Conservation (phyloP, 2,888 invertebrate species). For the Sphecodes monilicornis region DNA sequence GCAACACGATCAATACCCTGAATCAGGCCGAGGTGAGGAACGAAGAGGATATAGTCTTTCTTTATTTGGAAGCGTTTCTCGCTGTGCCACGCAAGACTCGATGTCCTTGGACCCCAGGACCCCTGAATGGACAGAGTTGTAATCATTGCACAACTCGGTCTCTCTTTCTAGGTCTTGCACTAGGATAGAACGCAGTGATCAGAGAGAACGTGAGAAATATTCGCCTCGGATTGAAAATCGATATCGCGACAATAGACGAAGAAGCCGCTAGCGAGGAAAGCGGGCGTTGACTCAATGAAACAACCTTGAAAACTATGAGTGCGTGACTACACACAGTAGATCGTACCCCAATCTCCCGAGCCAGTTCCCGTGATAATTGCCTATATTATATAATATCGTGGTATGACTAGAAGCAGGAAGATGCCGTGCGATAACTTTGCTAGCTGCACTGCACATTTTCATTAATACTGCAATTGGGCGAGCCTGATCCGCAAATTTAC, state of each 20-base stretch:
- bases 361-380: conserved; percentile 19
- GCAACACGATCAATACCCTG: neutral
- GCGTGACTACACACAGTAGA: conserved; percentile 71
- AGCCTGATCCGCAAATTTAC: neutral
- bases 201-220: neutral
- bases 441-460: neutral
- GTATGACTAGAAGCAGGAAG: neutral
- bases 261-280: conserved; percentile 52
- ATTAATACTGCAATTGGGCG: neutral
- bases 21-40: conserved; percentile 45
- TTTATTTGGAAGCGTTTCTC: conserved; percentile 68
- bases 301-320: conserved; percentile 81
- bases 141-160: conserved; percentile 64
- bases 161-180: neutral
- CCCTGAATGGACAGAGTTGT: conserved; percentile 60
- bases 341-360: conserved; percentile 6
- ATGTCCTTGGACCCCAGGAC: conserved; percentile 71
- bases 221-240: conserved; percentile 17
- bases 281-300: conserved; percentile 80
- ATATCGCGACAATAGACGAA: conserved; percentile 43
- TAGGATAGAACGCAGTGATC: neutral
- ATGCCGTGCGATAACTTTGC: neutral
- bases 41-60: conserved; percentile 65
- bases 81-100: conserved; percentile 57
- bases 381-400: conserved; percentile 33